phyloP scores from a whole-genome alignment of 2,888 invertebrate species.

The Folsomia candida region DNA sequence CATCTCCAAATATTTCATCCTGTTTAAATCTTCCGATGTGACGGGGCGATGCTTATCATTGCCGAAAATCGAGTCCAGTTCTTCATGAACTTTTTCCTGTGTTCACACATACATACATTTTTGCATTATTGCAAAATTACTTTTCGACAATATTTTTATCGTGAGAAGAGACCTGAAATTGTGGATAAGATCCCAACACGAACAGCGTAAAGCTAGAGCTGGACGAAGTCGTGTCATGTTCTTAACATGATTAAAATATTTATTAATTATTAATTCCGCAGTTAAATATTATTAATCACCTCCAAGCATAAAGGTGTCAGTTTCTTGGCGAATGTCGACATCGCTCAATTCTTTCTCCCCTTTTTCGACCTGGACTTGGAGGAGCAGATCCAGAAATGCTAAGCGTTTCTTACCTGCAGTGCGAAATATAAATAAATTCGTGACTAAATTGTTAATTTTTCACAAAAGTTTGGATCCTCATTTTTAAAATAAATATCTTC shows the following conservation, averaged over 20 bases:
- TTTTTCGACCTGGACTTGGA: slow-evolving; percentile 56
- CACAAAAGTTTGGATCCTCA: too few species aligned
- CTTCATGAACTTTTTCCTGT: slow-evolving; percentile 12
- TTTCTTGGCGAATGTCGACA: slow-evolving; percentile 54
- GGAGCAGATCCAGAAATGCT: slow-evolving; percentile 60
- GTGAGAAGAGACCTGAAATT: slow-evolving; percentile 29
- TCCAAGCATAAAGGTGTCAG: slow-evolving; percentile 54
- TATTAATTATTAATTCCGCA: too few species aligned
- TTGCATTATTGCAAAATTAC: too few species aligned
- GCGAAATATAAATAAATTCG: too few species aligned
- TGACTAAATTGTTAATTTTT: not conserved
- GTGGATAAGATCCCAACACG: slow-evolving; percentile 43
- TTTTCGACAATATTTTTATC: not conserved
- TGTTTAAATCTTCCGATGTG: slow-evolving; percentile 55
- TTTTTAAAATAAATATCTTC: too few species aligned
- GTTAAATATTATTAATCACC: too few species aligned
- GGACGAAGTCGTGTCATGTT: slow-evolving; percentile 51
- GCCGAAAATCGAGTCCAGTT: slow-evolving; percentile 18
- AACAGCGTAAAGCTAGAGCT: slow-evolving; percentile 46
- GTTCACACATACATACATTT: too few species aligned
- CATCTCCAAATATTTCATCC: slow-evolving; percentile 54
- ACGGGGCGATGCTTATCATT: slow-evolving; percentile 53
- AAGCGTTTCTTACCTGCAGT: slow-evolving; percentile 51
- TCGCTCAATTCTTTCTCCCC: slow-evolving; percentile 53
- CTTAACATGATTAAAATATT: too few species aligned